Base-by-base conservation (phyloP, 2,888 invertebrate genomes). In the Trachelus stipa region DNA sequence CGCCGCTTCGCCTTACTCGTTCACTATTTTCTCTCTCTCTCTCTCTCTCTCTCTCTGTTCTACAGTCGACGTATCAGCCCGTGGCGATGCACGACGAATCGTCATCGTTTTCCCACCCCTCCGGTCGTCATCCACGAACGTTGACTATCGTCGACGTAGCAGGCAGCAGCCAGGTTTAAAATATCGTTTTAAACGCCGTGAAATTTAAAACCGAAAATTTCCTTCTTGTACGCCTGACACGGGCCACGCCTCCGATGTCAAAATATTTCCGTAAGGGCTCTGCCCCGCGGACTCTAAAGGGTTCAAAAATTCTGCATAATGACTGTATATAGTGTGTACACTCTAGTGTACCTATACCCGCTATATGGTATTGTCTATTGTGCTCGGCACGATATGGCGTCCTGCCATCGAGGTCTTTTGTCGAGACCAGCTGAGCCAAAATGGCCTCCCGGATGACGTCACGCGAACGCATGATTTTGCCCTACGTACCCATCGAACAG, bases 371-470 rank as follows among this genome's bases (percentile, higher is more conserved):
- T 88, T 88, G 88, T 88, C 87, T 87, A 85, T 87, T 87, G 86
- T 87, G 80, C 81, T 79, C 78, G 80, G 81, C 81, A 83, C 85
- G 87, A 90, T 87, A 89, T 88, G 88, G 89, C 90, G 89, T 87
- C 87, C 87, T 87, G 83, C 85, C 85, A 84, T 89, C 87, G 81
- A 85, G 82, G 84, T 80, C 88, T 86, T 88, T 90, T 89, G 89
- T 89, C 84, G 86, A 82, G 81, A 88, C 89, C 90, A 90, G 90
- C 90, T 90, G 90, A 90, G 90, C 88, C 89, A 91, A 90, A 91
- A 91, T 91, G 91, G 91, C 91, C 89, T 86, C 85, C 75, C 78
- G 76, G 40, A 81, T 88, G 87, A 88, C 88, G 88, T 89, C 89
- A 89, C 84, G 73, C 73, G 82, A 86, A 85, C 85, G 85, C 84